Base-by-base conservation (phyloP, 2,888 invertebrate species). In the Agrochola macilenta region DNA sequence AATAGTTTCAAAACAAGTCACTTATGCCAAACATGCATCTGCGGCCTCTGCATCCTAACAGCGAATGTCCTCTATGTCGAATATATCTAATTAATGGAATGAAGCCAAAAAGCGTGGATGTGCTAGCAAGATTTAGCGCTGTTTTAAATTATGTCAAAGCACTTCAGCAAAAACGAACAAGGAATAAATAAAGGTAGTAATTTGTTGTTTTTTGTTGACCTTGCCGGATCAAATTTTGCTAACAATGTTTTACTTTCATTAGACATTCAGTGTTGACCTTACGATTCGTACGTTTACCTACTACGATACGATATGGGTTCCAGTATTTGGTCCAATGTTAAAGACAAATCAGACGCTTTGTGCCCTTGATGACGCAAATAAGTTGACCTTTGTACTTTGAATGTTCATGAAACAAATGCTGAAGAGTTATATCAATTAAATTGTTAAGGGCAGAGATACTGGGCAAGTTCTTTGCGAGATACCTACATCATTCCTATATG, bases 61-160 rank as follows among this genome's bases (percentile, higher is more conserved):
- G 66, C 69, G n/a, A 74, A 76, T 85, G 81, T 85, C 81, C 74
- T 79, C 76, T 75, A 72, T 63, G 54, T 84, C 80, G 74, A 80
- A 84, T 79, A 85, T 82, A 79, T 81, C 54, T 79, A 74, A 83
- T 82, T 66, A 83, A 87, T 90, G 90, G 90, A 90, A 85, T 78
- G 78, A 75, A 83, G 90, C 90, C 90, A 89, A 89, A 83, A 78
- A 30, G 58, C 75, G 70, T 81, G 71, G 75, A 74, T 79, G 73
- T 75, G 68, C 49, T 78, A 81, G 66, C 61, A 69, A 65, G 66
- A 82, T 63, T 70, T 75, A 79, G 11, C 57, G 35, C 54, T 68
- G 49, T 71, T 78, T 73, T 74, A 17, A 65, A 72, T 60, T 68
- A 73, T 71, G 65, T 63, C 46, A 43, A 57, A 81, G 57, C 61